These are phyloP conservation scores for Salmo trutta DNA, from an alignment of 2,797 vertebrate genomes.

Conservation along the genomic window DNA sequence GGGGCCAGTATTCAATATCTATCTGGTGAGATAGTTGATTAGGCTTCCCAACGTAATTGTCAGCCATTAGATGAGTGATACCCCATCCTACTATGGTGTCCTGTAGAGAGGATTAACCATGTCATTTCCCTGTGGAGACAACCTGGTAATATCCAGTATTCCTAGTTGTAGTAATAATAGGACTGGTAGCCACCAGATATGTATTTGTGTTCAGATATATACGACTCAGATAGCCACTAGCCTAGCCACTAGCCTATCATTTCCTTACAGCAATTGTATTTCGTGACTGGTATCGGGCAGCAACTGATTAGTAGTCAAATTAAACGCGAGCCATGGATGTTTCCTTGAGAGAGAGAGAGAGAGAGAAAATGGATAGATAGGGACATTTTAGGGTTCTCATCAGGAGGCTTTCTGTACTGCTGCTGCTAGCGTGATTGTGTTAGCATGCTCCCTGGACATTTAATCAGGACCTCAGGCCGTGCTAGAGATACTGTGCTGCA, in stretches of 20 bases:
- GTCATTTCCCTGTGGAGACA: conserved; percentile 4
- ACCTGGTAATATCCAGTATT: not conserved
- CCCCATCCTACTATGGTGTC: not conserved
- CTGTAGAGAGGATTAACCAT: not conserved
- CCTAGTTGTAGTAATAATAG: not conserved
- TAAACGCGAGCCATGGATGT: conserved; percentile 1
- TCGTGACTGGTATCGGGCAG: conserved; percentile 12
- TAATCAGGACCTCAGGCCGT: conserved; percentile 33
- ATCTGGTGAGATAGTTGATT: conserved; percentile 27
- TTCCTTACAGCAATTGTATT: conserved; percentile 9
- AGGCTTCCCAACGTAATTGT: not conserved
- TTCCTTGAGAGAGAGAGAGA: conserved; percentile 1
- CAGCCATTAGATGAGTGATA: not conserved
- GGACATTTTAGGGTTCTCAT: conserved; percentile 54
- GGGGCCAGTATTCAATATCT: not conserved
- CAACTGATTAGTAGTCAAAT: conserved; percentile 17
- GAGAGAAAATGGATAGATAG: conserved; percentile 32
- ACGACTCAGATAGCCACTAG: not conserved
- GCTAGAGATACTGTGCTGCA: not conserved
- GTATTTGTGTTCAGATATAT: not conserved
- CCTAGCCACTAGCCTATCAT: not conserved
- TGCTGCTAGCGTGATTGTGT: conserved; percentile 47
- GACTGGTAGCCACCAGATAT: not conserved
- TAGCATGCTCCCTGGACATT: conserved; percentile 32
- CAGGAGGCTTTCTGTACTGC: conserved; percentile 41